These are phyloP conservation scores for Falco novaeseelandiae DNA, from an alignment of 2,797 vertebrate genomes.

Conservation along the genomic window DNA sequence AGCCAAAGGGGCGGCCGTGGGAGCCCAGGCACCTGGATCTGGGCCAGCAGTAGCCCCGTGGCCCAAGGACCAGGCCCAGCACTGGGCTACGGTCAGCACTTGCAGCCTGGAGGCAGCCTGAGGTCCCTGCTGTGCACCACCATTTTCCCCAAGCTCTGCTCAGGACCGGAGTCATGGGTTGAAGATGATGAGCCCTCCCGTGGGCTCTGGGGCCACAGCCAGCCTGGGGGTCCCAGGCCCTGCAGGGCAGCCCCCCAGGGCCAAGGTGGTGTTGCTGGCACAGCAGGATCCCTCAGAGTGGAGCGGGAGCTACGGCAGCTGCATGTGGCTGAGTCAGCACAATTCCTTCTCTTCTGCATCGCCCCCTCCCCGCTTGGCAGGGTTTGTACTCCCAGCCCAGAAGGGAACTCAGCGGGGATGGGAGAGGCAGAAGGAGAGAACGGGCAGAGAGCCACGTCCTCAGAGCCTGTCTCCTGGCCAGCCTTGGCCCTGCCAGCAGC, in stretches of 20 bases:
- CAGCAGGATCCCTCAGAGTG: background rate
- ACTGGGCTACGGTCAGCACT: background rate
- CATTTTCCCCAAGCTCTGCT: background rate
- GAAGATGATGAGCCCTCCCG: background rate
- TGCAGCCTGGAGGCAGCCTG: background rate
- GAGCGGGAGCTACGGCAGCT: background rate
- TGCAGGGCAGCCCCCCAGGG: background rate
- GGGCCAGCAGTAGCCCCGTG: background rate
- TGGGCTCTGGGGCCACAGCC: background rate
- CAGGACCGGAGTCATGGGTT: background rate
- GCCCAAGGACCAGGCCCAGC: background rate
- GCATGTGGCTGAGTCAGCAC: background rate
- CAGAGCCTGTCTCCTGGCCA: background rate
- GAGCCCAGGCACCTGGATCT: background rate
- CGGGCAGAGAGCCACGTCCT: conserved; percentile 12
- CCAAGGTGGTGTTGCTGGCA: background rate
- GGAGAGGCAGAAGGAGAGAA: conserved; percentile 28
- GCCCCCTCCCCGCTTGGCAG: background rate
- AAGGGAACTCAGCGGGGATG: conserved; percentile 19
- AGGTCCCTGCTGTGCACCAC: background rate
- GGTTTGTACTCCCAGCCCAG: background rate
- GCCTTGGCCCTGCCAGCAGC: conserved; percentile 4
- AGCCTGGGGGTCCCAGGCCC: background rate
- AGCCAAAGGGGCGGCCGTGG: background rate
- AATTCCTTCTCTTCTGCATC: background rate